Base-by-base conservation (phyloP, 37 sponge, comb jelly and placozoan species). In the Beroe ovata region DNA sequence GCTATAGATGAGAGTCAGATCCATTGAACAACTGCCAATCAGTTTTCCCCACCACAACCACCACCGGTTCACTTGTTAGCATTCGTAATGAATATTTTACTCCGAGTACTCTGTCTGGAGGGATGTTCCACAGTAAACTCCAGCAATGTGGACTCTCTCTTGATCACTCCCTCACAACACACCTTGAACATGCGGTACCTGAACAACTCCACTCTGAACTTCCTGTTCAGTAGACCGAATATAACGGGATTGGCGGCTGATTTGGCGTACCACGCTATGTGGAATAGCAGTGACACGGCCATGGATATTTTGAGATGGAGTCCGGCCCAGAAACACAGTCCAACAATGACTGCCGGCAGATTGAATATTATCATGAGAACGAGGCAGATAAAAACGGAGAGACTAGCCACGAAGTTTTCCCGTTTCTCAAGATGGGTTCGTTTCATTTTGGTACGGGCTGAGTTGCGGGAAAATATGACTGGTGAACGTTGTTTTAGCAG, bases 181-280 rank as follows among this genome's bases (percentile, higher is more conserved):
- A 40, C 4, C 41, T 35, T 26, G 69, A 66, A 66, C 1, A 66
- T 25, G 36, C 35, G 29, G 69, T 66, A 66, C 69, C 30, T 39
- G 36, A 36, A 21, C 26, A 77, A 32, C 47, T 77, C 84, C 16
- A 22, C 4, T 23, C 84, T 39, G 33, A 77, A 77, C 36, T 39
- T 42, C 54, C 38, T 38, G 47, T 77, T 77, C 1, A 77, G 84
- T 6, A 77, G 54, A 2, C 84, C 84, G 25, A 77, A 77, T 8
- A 77, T 36, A 40, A 77, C 36, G 4, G 84, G 84, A 29, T 77
- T 77, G 11, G 84, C 54, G 1, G 54, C 42, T 16, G 84, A 77
- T 36, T 77, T 77, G 2, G 84, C 84, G 84, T 77, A 77, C 84
- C 84, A 77, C 1, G 33, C 84, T 42, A 77, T 77, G 28, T 77